Evolutionary conservation across 2,797 vertebrate species (phyloP).

Genomic region (Streptopelia turtur): DNA sequence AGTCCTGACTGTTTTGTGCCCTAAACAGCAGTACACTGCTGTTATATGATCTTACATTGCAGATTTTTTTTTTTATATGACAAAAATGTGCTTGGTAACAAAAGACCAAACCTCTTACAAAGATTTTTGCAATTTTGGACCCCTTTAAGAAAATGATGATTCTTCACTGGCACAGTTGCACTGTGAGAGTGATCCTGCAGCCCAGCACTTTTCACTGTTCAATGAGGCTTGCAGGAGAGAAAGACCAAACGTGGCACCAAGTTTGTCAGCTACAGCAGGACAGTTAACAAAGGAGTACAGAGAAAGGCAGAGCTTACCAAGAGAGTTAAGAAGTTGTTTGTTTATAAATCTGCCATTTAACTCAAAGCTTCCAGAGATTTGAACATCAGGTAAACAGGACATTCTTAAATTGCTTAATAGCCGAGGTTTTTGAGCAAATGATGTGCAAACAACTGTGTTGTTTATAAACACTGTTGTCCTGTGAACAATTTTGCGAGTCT

Average conservation of each 20-base stretch:
- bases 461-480: neutral
- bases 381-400: neutral
- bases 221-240: neutral
- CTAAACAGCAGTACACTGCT: neutral
- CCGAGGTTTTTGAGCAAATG: neutral
- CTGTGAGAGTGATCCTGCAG: neutral
- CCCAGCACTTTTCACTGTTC: neutral
- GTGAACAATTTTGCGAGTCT: neutral
- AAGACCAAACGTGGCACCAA: rapidly evolving
- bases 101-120: neutral
- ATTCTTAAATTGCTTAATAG: neutral
- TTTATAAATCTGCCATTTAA: neutral
- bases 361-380: neutral
- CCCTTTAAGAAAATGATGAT: neutral
- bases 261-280: neutral
- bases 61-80: neutral
- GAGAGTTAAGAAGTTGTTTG: neutral
- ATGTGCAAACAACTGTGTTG: neutral
- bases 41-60: neutral
- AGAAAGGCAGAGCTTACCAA: neutral
- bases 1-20: neutral
- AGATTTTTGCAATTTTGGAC: neutral
- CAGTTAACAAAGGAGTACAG: neutral
- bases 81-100: neutral
- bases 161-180: neutral